These are phyloP conservation scores for Nothocercus nigrocapillus DNA, from an alignment of 2,113 vertebrate species.

Conservation along the genomic window DNA sequence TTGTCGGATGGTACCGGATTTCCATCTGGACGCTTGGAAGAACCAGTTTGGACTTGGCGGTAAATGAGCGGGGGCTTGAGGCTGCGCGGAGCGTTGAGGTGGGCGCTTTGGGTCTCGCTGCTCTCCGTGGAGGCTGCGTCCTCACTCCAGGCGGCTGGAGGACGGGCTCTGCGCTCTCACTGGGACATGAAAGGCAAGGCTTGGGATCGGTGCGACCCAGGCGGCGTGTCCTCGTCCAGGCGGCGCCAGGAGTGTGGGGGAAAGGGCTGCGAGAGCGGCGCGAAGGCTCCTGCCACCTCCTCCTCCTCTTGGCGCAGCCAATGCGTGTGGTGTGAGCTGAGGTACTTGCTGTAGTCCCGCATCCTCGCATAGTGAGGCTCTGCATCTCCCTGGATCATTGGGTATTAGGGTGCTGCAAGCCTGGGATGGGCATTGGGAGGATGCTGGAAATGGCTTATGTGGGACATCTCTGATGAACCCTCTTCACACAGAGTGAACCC, in stretches of 20 bases:
- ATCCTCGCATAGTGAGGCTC: not conserved
- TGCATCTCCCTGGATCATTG: not conserved
- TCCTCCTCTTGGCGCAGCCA: not conserved
- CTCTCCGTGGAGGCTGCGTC: not conserved
- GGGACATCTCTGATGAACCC: fast-evolving
- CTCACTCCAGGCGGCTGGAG: not conserved
- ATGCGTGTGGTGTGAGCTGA: not conserved
- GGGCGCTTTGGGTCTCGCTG: not conserved
- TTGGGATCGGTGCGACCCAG: not conserved
- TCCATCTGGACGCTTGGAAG: not conserved
- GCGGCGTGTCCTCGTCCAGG: no score
- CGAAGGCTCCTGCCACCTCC: no score
- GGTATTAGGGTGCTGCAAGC: not conserved
- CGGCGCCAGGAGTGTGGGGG: no score
- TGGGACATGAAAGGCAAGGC: not conserved
- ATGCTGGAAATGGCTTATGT: not conserved
- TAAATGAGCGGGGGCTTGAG: conserved; percentile 7
- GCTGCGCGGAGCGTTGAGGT: conserved; percentile 5
- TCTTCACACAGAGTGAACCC: not conserved
- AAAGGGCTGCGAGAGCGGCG: no score
- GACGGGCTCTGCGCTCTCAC: not conserved
- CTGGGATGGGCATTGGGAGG: not conserved
- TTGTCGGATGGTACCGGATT: not conserved
- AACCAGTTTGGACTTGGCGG: not conserved
- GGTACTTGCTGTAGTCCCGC: not conserved